phyloP scores from a whole-genome alignment of 2,113 vertebrate species.

The Ictalurus furcatus region DNA sequence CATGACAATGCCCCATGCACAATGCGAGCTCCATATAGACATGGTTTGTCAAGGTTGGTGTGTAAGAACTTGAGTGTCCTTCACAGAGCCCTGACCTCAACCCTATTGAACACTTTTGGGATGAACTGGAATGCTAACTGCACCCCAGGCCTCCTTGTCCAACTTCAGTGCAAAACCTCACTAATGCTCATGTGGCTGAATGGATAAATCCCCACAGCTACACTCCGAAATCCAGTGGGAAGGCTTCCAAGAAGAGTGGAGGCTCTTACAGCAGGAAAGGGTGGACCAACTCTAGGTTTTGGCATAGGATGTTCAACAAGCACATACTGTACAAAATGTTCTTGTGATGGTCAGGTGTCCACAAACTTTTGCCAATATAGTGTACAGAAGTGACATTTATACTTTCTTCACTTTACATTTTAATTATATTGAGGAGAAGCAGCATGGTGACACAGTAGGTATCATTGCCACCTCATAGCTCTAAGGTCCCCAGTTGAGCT shows the following conservation, averaged over 20 bases:
- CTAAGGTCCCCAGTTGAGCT: neutral
- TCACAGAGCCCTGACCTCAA: neutral
- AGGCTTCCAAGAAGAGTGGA: neutral
- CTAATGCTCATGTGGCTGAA: neutral
- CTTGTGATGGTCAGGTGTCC: neutral
- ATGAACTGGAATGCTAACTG: neutral
- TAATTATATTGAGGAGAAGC: neutral
- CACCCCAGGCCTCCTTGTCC: neutral
- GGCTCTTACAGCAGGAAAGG: neutral
- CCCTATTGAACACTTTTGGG: neutral
- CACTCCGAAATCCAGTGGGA: neutral
- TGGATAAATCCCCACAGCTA: neutral
- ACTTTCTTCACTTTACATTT: neutral
- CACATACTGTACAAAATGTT: neutral
- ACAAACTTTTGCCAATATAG: neutral
- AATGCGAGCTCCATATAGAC: neutral
- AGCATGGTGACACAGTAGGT: neutral
- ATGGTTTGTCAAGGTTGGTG: neutral
- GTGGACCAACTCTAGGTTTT: neutral
- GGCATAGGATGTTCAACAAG: neutral
- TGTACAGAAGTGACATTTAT: neutral
- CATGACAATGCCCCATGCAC: neutral
- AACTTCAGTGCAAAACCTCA: neutral
- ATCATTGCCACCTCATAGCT: neutral
- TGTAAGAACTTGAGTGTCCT: neutral